Evolutionary conservation across 2,113 vertebrate species (phyloP).

Genomic region (Centrocercus urophasianus): DNA sequence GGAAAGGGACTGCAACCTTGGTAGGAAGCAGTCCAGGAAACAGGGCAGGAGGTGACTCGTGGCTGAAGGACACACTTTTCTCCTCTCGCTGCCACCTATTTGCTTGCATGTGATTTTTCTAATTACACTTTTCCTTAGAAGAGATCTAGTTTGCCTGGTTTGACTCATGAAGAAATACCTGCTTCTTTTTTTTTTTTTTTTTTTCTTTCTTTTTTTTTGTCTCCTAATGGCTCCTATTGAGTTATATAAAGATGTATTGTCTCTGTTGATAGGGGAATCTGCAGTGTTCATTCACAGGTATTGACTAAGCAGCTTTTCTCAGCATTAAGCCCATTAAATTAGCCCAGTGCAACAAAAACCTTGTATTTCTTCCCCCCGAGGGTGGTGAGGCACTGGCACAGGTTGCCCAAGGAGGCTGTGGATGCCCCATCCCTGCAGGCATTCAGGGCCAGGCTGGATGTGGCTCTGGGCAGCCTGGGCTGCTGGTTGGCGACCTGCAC

Average conservation of each 20-base stretch:
- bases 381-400: no score
- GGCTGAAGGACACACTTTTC: rapidly evolving
- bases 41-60: neutral
- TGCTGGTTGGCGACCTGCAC: no score
- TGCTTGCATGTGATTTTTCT: neutral
- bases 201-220: neutral
- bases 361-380: no score
- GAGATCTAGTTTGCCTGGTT: neutral
- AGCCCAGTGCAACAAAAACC: neutral
- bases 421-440: no score
- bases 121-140: neutral
- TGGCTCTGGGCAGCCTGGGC: no score
- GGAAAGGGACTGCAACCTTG: neutral
- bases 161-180: neutral
- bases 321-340: neutral
- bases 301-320: neutral
- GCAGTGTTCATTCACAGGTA: neutral
- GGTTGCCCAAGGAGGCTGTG: no score
- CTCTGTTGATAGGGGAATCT: neutral
- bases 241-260: neutral
- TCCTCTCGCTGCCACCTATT: neutral
- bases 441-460: no score
- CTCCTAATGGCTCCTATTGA: neutral
- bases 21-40: neutral
- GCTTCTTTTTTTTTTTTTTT: neutral